Evolutionary conservation across 2,888 invertebrate species (phyloP), one percentile per base, ranked within the genome.

Genomic region (Drosophila kanekoi): DNA sequence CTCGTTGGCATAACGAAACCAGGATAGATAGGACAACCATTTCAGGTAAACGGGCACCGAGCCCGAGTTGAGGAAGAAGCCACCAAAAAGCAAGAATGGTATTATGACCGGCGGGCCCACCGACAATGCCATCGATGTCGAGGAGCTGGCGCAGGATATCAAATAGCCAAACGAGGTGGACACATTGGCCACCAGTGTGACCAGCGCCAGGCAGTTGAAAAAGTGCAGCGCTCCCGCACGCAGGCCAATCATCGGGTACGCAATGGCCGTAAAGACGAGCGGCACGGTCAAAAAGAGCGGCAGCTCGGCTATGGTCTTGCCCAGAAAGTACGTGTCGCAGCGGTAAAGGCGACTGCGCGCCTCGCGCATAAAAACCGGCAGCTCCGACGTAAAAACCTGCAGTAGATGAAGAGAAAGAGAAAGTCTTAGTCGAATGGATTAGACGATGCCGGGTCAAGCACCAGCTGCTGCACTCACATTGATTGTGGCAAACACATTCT

Each of bases 1-100:
- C 91, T 98, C 98, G 92, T 97, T 97, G 32, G 97, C 97, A 92
- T 97, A 98, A 60, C 96, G 95, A 93, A 98, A 98, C 98, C 98
- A 98, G 0, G 98, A 98, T 13, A 98, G 92, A 91, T 97, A 96
- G 0, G 97, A 96, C 71, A 97, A 93, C 97, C 97, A 98, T 77
- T 95, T 94, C 63, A 98, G 95, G 90, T 97, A 98, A 0, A 94
- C 92, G 0, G 98, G 98, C 20, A 97, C 96, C 0, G 97, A 97
- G 95, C 95, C 96, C 20, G 96, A 95, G 91, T 98, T 98, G 43
- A 99, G 93, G 93, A 98, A 98, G 94, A 98, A 98, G 44, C 99
- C 99, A 65, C 98, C 98, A 91, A 99, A 99, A 16, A 99, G 93
- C 93, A 99, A 94, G 92, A 98, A 96, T 0, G 99, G 98, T 66